Conservation (phyloP, 2,888 invertebrate species). For the Hirtodrosophila histrioides region DNA sequence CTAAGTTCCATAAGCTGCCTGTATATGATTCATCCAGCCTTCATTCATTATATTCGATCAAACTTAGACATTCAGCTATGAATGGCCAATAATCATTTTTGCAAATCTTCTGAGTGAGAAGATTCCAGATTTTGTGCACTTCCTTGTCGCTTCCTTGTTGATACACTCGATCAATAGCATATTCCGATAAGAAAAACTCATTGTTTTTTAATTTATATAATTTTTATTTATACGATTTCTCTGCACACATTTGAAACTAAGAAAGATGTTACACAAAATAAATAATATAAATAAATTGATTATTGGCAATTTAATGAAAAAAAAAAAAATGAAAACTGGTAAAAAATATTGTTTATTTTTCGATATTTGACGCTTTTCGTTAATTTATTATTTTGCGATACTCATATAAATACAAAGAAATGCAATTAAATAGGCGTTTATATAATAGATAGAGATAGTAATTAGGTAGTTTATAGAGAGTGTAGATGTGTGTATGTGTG, state of each 20-base stretch:
- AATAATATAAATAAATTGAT: slow-evolving; percentile 9
- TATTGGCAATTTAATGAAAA: slow-evolving; percentile 9
- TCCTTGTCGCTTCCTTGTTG: no score
- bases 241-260: slow-evolving; percentile 62
- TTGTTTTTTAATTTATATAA: slow-evolving; percentile 64
- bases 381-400: slow-evolving; percentile 61
- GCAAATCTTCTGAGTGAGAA: no score
- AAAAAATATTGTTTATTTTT: slow-evolving; percentile 28
- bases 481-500: slow-evolving; percentile 15
- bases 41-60: no score
- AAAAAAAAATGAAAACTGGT: neutral
- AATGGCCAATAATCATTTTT: no score
- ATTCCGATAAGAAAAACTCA: slow-evolving; percentile 8
- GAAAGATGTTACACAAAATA: slow-evolving; percentile 16
- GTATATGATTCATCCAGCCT: no score
- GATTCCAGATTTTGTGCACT: no score
- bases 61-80: no score
- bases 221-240: slow-evolving; percentile 74
- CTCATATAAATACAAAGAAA: slow-evolving; percentile 68
- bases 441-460: slow-evolving; percentile 42
- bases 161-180: no score
- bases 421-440: slow-evolving; percentile 64
- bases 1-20: no score
- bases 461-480: slow-evolving; percentile 37
- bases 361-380: slow-evolving; percentile 46